Base-by-base conservation (phyloP, 2,888 invertebrate species). In the Odontocolon sp. region DNA sequence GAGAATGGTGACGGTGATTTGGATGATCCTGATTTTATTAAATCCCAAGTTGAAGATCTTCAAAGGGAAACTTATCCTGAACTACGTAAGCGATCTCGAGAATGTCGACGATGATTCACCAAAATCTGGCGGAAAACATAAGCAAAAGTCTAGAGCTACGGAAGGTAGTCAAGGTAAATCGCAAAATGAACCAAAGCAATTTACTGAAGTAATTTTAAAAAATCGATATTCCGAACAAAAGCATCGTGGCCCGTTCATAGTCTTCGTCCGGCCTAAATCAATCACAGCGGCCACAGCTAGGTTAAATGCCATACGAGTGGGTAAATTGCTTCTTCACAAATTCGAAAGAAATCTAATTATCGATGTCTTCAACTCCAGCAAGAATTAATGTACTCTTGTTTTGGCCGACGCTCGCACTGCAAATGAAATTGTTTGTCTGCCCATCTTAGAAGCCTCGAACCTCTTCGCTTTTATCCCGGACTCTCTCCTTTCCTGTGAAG, bases 391-490 rank as follows among this genome's bases (percentile, higher is more conserved):
- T 2, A 42, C 52, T 1, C 42, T 45, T 0, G 14, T 33, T 9
- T 14, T 54, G 3, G 2, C 42, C 18, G 9, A 40, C 16, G 21
- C 63, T 4, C 8, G 18, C 2, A 8, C 26, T 0, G 63, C 70
- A 0, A 69, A 69, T 11, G 21, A 21, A 9, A 8, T 54, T 0
- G 18, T 59, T 0, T 6, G 40, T 2, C 8, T 16, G 3, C 21
- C 59, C 0, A 11, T 11, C 1, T 26, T 36, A 0, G 8, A 6
- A 1, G 26, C 47, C 1, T 9, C 38, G 8, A 40, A 31, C 2
- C 54, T 70, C 2, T 6, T 56, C 0, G 70, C 54, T n/a, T 70
- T 54, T 11, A 54, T 63, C 5, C 63, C 63, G 0, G 63, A 63
- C 23, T 23, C 23, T 0, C 16, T 36, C 8, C 4, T 70, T 9